These are phyloP conservation scores for Maniola jurtina DNA, from an alignment of 1,140 invertebrate genomes.

Conservation along the genomic window DNA sequence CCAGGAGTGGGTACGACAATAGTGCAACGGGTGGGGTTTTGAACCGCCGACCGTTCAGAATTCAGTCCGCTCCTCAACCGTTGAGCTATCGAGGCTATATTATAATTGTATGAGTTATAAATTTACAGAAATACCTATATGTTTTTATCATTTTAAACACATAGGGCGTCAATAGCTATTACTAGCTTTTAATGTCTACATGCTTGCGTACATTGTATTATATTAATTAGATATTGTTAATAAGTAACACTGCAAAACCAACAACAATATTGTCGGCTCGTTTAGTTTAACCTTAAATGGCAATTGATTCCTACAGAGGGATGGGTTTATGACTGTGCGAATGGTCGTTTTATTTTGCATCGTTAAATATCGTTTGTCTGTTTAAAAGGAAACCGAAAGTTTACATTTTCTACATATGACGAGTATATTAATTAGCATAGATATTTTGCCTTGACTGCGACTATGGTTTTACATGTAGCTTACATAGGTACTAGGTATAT, in stretches of 20 bases:
- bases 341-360: conserved; percentile 5
- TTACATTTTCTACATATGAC: neutral
- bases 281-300: neutral
- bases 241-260: neutral
- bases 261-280: conserved; percentile 8
- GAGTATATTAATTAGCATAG: conserved; percentile 4
- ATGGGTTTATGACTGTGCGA: conserved; percentile 14
- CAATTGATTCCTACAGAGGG: conserved; percentile 11
- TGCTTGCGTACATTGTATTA: neutral
- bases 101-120: too few species aligned
- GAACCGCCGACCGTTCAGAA: too few species aligned
- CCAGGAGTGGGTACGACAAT: too few species aligned
- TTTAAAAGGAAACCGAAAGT: conserved; percentile 2
- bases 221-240: conserved; percentile 13
- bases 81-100: too few species aligned
- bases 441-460: neutral
- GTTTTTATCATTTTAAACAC: too few species aligned
- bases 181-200: neutral
- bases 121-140: too few species aligned
- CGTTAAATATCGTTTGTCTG: conserved; percentile 11
- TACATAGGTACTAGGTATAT: too few species aligned
- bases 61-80: too few species aligned
- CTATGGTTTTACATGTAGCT: too few species aligned
- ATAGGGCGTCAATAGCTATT: neutral
- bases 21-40: too few species aligned